Evolutionary conservation across 2,888 invertebrate species (phyloP).

Genomic region (Volucella inflata): DNA sequence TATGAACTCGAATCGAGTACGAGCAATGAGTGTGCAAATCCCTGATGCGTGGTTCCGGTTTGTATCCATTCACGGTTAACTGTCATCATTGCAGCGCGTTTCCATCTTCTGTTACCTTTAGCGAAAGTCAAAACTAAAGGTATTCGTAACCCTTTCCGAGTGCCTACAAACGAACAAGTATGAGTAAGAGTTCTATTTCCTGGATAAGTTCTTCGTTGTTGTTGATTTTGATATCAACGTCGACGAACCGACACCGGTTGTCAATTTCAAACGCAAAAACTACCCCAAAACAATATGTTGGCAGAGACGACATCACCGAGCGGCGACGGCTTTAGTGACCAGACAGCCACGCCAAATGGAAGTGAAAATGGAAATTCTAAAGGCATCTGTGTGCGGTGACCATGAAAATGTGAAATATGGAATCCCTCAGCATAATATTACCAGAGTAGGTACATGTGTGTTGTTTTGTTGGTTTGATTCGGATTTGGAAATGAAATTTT

Average conservation of each 20-base stretch:
- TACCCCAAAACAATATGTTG: slow-evolving; percentile 48
- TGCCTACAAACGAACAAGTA: background rate
- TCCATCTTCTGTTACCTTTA: slow-evolving; percentile 11
- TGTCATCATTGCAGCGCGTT: slow-evolving; percentile 34
- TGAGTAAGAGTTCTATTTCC: slow-evolving; percentile 25
- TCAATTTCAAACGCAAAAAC: slow-evolving; percentile 52
- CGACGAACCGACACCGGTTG: slow-evolving; percentile 20
- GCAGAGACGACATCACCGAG: background rate
- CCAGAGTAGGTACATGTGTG: background rate
- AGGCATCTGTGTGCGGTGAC: slow-evolving; percentile 36
- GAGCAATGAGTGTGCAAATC: slow-evolving; percentile 34
- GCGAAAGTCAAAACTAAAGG: slow-evolving; percentile 28
- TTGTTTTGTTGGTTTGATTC: background rate
- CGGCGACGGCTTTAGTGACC: background rate
- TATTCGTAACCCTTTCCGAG: slow-evolving; percentile 20
- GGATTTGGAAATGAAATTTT: slow-evolving; percentile 45
- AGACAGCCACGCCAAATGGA: slow-evolving; percentile 32
- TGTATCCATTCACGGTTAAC: slow-evolving; percentile 70
- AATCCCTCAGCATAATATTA: slow-evolving; percentile 20
- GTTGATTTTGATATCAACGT: background rate
- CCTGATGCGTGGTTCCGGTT: slow-evolving; percentile 72
- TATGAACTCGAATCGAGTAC: slow-evolving; percentile 17
- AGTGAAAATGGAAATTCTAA: slow-evolving; percentile 1
- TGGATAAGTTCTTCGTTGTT: slow-evolving; percentile 1
- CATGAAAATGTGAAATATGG: slow-evolving; percentile 55